These are phyloP conservation scores for Leucania comma DNA, from an alignment of 2,888 invertebrate species.

Conservation along the genomic window DNA sequence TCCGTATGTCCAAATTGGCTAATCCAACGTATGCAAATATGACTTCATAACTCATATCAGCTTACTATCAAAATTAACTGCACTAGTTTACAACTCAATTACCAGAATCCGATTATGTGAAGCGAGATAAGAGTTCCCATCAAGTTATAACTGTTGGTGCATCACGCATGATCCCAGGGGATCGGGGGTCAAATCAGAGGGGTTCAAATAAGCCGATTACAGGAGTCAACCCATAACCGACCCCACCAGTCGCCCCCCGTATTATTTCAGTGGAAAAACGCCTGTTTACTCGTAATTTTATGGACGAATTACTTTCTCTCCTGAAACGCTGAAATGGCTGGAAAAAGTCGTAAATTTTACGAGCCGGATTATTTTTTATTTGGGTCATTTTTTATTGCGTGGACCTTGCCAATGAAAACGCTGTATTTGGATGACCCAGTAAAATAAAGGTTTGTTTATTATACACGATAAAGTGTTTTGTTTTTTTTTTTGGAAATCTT, in stretches of 20 bases:
- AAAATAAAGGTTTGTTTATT: slow-evolving; percentile 59
- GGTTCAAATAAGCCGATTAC: slow-evolving; percentile 88
- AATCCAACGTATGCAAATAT: slow-evolving; percentile 11
- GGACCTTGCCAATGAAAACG: slow-evolving; percentile 65
- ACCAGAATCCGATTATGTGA: slow-evolving; percentile 88
- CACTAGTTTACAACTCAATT: slow-evolving; percentile 85
- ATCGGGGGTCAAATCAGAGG: slow-evolving; percentile 75
- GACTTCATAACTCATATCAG: slow-evolving; percentile 50
- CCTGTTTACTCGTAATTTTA: slow-evolving; percentile 90
- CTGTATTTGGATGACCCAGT: slow-evolving; percentile 57
- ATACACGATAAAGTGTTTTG: slow-evolving; percentile 33
- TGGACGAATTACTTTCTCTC: slow-evolving; percentile 88
- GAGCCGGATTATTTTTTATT: slow-evolving; percentile 85
- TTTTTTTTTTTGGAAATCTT: slow-evolving; percentile 29
- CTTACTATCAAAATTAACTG: slow-evolving; percentile 68
- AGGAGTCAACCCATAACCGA: slow-evolving; percentile 81
- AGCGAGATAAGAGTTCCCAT: slow-evolving; percentile 89
- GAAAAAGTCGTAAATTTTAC: slow-evolving; percentile 86
- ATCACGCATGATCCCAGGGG: slow-evolving; percentile 80
- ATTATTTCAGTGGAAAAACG: slow-evolving; percentile 89
- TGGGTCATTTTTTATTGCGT: slow-evolving; percentile 80
- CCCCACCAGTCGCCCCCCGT: slow-evolving; percentile 74
- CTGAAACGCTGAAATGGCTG: slow-evolving; percentile 86
- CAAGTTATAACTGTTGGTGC: slow-evolving; percentile 86
- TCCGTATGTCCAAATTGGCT: not conserved